A percentile compares a stretch with the other conserved stretches of the same genome.
These are phyloP conservation scores for Myotis yumanensis DNA, from an alignment of 2,113 vertebrate genomes.

Conservation along the genomic window DNA sequence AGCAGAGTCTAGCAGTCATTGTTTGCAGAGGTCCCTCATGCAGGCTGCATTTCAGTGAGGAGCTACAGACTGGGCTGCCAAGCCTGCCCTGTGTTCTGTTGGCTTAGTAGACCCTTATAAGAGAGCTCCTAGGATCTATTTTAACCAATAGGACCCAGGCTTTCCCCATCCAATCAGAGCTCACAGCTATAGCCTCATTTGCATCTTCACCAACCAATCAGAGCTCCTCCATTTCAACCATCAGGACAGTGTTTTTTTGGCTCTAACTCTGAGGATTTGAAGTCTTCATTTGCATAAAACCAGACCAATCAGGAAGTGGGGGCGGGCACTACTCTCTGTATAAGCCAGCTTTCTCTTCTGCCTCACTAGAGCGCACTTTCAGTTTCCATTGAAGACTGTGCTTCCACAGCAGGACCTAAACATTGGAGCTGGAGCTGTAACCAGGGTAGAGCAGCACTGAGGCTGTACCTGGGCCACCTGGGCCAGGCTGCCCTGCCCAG, in stretches of 20 bases:
- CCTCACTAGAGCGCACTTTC: no score
- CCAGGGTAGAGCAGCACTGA: background rate
- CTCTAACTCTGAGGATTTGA: background rate
- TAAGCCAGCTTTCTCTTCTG: no score
- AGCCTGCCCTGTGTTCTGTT: background rate
- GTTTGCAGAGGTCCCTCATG: background rate
- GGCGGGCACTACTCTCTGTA: no score
- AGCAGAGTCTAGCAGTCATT: background rate
- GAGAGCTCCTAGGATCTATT: background rate
- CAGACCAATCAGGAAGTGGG: no score
- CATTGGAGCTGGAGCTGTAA: background rate
- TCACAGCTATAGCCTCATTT: no score
- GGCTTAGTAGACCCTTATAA: background rate
- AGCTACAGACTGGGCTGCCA: background rate
- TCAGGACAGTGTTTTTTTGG: background rate
- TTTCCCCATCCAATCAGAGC: no score
- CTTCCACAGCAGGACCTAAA: background rate
- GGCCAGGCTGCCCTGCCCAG: background rate
- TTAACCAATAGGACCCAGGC: background rate
- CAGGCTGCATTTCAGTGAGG: no score
- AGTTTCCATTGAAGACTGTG: no score
- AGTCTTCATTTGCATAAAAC: background rate
- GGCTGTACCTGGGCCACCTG: background rate
- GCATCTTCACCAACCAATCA: background rate
- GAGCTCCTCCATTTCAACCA: background rate